Conservation (phyloP, 2,888 invertebrate species). For the Lithophane leautieri region DNA sequence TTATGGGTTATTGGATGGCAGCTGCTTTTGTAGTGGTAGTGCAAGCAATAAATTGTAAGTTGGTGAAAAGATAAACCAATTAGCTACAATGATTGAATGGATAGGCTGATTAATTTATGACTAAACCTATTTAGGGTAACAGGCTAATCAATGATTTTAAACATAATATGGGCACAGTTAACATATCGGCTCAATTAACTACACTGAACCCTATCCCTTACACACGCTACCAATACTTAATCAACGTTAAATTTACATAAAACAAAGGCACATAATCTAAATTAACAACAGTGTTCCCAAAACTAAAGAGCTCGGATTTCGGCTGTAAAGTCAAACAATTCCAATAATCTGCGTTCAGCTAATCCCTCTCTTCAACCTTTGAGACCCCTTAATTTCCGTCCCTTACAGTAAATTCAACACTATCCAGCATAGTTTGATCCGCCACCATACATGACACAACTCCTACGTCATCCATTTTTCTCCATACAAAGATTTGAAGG, state of each 20-base stretch:
- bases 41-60: background rate
- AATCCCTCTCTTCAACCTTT: slow-evolving; percentile 74
- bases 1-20: too few relatives aligned
- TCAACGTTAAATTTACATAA: slow-evolving; percentile 63
- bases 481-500: slow-evolving; percentile 29
- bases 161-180: slow-evolving; percentile 13
- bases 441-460: slow-evolving; percentile 53
- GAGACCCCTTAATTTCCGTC: slow-evolving; percentile 74
- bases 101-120: background rate
- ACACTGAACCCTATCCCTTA: slow-evolving; percentile 32
- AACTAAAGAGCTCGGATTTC: slow-evolving; percentile 69
- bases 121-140: slow-evolving; percentile 9
- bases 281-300: slow-evolving; percentile 64
- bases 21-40: background rate
- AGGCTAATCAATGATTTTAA: slow-evolving; percentile 28
- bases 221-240: slow-evolving; percentile 51
- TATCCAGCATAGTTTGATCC: slow-evolving; percentile 70
- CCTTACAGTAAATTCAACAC: slow-evolving; percentile 72
- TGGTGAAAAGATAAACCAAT: background rate
- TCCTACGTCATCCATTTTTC: slow-evolving; percentile 9
- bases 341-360: slow-evolving; percentile 76
- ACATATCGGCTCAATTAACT: slow-evolving; percentile 47
- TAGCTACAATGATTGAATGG: background rate
- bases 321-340: slow-evolving; percentile 77
- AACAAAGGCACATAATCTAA: slow-evolving; percentile 65